Conservation (phyloP, 2,888 invertebrate species). For the Drosophila nigricruria region DNA sequence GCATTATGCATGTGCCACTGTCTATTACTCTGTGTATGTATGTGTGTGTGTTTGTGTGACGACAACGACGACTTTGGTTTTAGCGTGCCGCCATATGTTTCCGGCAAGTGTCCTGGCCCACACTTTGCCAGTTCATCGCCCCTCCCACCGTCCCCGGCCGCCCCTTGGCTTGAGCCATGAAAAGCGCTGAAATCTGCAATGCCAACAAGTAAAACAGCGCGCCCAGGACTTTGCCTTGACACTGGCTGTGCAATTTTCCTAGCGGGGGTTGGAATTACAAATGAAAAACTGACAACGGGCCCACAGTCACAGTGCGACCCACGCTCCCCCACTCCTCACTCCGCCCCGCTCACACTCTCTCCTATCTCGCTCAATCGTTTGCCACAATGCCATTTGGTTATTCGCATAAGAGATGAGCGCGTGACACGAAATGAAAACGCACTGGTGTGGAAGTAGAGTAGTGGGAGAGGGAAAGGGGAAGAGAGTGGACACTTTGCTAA, state of each 20-base stretch:
- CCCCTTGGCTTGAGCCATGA: slow-evolving; percentile 39
- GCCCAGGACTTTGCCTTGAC: slow-evolving; percentile 60
- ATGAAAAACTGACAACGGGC: slow-evolving; percentile 52
- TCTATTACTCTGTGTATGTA: slow-evolving; percentile 19
- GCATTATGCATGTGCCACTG: slow-evolving; percentile 27
- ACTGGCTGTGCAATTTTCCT: slow-evolving; percentile 51
- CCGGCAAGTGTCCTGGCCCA: slow-evolving; percentile 72
- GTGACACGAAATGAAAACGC: slow-evolving; percentile 27
- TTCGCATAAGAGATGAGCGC: slow-evolving; percentile 15
- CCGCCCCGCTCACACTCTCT: not conserved
- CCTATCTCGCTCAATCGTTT: slow-evolving; percentile 5
- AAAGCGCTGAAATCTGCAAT: slow-evolving; percentile 72
- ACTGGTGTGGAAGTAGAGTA: not conserved
- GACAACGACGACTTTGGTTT: slow-evolving; percentile 67
- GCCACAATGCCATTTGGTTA: slow-evolving; percentile 37
- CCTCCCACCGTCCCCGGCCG: not conserved
- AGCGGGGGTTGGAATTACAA: slow-evolving; percentile 51
- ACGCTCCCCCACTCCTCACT: not conserved
- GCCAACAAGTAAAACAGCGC: slow-evolving; percentile 64
- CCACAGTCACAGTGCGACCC: slow-evolving; percentile 12
- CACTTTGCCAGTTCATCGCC: not conserved
- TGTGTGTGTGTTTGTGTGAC: slow-evolving; percentile 29
- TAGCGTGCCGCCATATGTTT: slow-evolving; percentile 77
- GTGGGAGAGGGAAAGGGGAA: not conserved
- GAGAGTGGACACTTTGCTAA: not conserved